Evolutionary conservation across 2,888 invertebrate species (phyloP).

Genomic region (Pseudococcus longispinus): DNA sequence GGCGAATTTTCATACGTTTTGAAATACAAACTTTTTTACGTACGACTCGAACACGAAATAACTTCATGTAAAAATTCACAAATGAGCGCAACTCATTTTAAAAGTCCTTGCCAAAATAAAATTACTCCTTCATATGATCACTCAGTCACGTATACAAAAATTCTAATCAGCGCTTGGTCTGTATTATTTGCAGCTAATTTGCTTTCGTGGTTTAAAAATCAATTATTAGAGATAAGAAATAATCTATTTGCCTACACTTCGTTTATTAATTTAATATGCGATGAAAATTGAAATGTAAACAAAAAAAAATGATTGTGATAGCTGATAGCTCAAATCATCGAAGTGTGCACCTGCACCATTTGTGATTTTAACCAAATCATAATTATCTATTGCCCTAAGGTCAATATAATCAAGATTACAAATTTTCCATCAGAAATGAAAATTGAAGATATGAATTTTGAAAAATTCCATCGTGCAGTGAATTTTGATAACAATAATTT

Average conservation of each 20-base stretch:
- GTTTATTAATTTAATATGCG: not conserved
- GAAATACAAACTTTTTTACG: not conserved
- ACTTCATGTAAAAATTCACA: not conserved
- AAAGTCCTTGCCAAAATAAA: not conserved
- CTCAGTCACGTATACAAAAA: not conserved
- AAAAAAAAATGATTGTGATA: not conserved
- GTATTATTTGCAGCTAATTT: not conserved
- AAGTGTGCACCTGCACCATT: not conserved
- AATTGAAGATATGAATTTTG: not conserved
- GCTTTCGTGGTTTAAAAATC: not conserved
- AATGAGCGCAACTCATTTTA: not conserved
- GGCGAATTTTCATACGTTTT: not conserved
- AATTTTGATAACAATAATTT: too few species aligned
- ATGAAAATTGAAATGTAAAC: not conserved
- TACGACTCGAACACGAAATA: not conserved
- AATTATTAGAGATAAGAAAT: constrained; percentile 8
- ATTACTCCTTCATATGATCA: not conserved
- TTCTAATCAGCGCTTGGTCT: not conserved
- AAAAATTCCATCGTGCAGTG: too few species aligned
- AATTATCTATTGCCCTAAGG: not conserved
- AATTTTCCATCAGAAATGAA: not conserved
- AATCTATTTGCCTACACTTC: not conserved
- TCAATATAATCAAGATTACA: not conserved
- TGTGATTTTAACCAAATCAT: not conserved
- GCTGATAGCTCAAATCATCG: not conserved